These are phyloP conservation scores for Pseudomyrmex concolor DNA, from an alignment of 1,140 invertebrate genomes.

Conservation along the genomic window DNA sequence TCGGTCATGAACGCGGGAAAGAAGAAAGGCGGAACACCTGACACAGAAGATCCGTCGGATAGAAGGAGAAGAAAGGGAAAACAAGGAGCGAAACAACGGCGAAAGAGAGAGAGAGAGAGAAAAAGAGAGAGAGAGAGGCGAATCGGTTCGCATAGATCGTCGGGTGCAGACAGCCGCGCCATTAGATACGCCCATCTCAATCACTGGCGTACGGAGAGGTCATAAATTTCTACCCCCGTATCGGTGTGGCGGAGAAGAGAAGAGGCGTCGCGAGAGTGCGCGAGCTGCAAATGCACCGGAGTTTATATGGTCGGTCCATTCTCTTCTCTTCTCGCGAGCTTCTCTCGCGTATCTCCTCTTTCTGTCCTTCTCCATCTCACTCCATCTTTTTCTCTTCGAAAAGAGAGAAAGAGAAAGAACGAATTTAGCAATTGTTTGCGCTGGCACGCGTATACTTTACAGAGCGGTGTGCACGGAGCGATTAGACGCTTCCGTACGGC, in stretches of 20 bases:
- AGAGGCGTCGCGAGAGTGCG: constrained; percentile 43
- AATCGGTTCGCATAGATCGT: constrained; percentile 74
- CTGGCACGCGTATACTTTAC: constrained; percentile 32
- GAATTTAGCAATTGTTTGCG: constrained; percentile 47
- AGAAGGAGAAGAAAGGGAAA: background rate
- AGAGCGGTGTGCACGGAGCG: constrained; percentile 14
- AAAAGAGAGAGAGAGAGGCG: constrained; percentile 8
- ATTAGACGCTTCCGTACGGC: background rate
- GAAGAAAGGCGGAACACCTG: constrained; percentile 2
- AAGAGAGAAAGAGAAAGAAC: background rate
- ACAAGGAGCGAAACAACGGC: too few species aligned
- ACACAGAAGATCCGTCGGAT: background rate
- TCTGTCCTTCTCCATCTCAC: background rate
- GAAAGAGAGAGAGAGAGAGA: background rate
- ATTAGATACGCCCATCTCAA: constrained; percentile 82
- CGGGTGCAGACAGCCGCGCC: constrained; percentile 75
- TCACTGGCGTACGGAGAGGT: constrained; percentile 76
- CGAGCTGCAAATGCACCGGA: constrained; percentile 70
- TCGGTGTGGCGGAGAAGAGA: constrained; percentile 69
- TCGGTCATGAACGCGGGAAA: constrained; percentile 28
- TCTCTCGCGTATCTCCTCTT: background rate
- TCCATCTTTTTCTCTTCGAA: background rate
- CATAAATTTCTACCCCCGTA: constrained; percentile 76
- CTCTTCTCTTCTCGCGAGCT: background rate
- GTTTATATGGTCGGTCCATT: constrained; percentile 33